phyloP scores from a whole-genome alignment of 2,113 vertebrate genomes.

The Cyanoderma ruficeps region DNA sequence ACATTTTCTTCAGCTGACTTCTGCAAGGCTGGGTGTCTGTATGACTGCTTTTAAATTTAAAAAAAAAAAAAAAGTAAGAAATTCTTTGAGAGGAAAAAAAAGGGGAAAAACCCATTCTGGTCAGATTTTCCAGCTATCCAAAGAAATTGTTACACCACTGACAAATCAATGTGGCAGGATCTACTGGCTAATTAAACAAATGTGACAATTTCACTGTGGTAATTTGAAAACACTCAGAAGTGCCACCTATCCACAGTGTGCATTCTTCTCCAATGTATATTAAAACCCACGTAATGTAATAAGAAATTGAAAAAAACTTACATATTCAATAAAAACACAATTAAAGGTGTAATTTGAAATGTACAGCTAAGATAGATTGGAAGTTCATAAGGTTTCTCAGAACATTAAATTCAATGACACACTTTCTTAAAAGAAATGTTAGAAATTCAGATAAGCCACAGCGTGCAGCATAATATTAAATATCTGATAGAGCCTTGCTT shows the following conservation, averaged over 20 bases:
- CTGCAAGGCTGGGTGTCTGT: background rate
- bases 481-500: slow-evolving; percentile 4
- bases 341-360: slow-evolving; percentile 33
- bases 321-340: slow-evolving; percentile 27
- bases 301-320: slow-evolving; percentile 21
- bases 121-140: slow-evolving; percentile 56
- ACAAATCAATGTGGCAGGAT: slow-evolving; percentile 58
- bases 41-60: slow-evolving; percentile 36
- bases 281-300: background rate
- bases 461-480: background rate
- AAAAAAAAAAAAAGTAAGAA: slow-evolving; percentile 20
- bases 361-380: background rate
- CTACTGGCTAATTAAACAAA: slow-evolving; percentile 68
- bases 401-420: slow-evolving; percentile 20
- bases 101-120: background rate
- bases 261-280: slow-evolving; percentile 30
- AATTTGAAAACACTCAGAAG: slow-evolving; percentile 48
- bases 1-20: background rate
- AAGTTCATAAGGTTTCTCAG: slow-evolving; percentile 14
- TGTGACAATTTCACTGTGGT: slow-evolving; percentile 45
- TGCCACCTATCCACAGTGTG: background rate
- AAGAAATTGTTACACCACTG: slow-evolving; percentile 26
- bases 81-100: background rate
- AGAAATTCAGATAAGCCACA: slow-evolving; percentile 7
- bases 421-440: slow-evolving; percentile 26